Evolutionary conservation across 2,888 invertebrate genomes (phyloP).

Genomic region (Adelognathus sp.): DNA sequence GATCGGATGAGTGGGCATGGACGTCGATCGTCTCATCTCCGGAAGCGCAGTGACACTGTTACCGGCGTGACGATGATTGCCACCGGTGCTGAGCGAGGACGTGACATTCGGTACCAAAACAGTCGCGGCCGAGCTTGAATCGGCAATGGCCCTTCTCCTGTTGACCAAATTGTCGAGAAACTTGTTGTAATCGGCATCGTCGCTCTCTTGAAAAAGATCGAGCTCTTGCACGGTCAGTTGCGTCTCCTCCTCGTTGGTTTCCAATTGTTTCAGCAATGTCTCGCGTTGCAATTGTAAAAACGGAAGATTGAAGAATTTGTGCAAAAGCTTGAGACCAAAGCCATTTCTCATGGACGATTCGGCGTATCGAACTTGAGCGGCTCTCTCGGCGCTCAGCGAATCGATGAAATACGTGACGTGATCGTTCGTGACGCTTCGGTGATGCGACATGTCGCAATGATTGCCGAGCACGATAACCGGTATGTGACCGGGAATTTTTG

Average conservation of each 20-base stretch:
- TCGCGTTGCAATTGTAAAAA: conserved; percentile 95
- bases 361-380: conserved; percentile 89
- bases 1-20: conserved; percentile 77
- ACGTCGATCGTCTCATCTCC: conserved; percentile 69
- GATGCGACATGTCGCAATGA: conserved; percentile 98
- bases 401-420: conserved; percentile 88
- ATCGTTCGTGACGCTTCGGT: conserved; percentile 90
- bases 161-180: conserved; percentile 89
- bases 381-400: conserved; percentile 82
- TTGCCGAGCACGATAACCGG: conserved; percentile 96
- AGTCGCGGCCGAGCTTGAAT: conserved; percentile 83
- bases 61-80: conserved; percentile 61
- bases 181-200: conserved; percentile 89
- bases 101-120: conserved; percentile 78
- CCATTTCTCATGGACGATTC: conserved; percentile 98
- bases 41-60: conserved; percentile 50
- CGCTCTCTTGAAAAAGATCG: conserved; percentile 89
- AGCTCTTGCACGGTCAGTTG: conserved; percentile 89
- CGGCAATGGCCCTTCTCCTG: conserved; percentile 88
- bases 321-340: conserved; percentile 94
- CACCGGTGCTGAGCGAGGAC: conserved; percentile 72
- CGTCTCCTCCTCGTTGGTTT: conserved; percentile 92
- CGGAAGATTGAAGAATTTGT: conserved; percentile 97
- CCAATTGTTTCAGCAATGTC: conserved; percentile 91
- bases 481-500: conserved; percentile 89